phyloP scores from a whole-genome alignment of 2,113 vertebrate genomes.

The Asarcornis scutulata region DNA sequence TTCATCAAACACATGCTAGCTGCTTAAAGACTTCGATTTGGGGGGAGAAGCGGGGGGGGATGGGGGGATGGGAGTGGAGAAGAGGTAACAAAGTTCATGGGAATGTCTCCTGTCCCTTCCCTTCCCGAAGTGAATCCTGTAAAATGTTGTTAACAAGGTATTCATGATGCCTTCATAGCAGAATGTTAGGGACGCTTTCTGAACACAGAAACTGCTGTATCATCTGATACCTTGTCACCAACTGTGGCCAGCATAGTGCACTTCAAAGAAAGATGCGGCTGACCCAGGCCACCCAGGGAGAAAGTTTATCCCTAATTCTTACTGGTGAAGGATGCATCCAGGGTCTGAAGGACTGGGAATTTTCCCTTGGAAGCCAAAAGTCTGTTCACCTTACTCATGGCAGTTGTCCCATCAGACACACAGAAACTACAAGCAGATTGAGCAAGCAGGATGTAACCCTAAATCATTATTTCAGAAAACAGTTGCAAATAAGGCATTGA shows the following conservation, averaged over 20 bases:
- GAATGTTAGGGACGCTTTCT: rapidly evolving
- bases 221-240: background rate
- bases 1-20: background rate
- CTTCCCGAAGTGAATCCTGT: background rate
- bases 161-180: background rate
- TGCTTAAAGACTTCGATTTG: background rate
- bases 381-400: background rate
- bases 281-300: background rate
- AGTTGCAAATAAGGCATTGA: background rate
- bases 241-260: background rate
- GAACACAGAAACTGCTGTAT: background rate
- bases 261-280: background rate
- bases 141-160: background rate
- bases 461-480: background rate
- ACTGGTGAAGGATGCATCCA: background rate
- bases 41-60: too few relatives aligned
- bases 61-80: background rate
- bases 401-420: background rate
- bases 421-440: background rate
- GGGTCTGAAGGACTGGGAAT: background rate
- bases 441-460: background rate
- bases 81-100: background rate
- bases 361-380: background rate
- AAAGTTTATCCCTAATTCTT: background rate
- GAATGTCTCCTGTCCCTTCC: background rate